Evolutionary conservation across 2,888 invertebrate genomes (phyloP).

Genomic region (Tenthredo mesomela): DNA sequence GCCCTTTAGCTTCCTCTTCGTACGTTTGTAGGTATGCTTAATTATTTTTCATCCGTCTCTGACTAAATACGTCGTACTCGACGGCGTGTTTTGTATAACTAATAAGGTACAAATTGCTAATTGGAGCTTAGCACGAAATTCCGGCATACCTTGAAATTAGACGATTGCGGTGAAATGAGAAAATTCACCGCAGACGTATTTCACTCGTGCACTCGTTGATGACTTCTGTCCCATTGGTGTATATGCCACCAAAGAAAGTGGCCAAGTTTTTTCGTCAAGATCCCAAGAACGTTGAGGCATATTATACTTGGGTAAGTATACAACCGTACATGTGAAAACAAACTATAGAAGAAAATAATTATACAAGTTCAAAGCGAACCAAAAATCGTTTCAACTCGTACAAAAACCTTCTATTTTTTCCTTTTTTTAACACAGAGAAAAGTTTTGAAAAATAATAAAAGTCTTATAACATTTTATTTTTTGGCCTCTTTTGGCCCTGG

Average conservation of each 20-base stretch:
- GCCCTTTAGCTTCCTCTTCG: background rate
- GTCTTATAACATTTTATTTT: background rate
- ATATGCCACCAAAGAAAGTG: conserved; percentile 1
- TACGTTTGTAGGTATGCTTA: conserved; percentile 20
- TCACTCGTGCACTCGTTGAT: background rate
- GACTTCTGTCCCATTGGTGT: background rate
- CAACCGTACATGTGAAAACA: background rate
- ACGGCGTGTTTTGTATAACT: conserved; percentile 24
- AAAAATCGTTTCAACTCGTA: background rate
- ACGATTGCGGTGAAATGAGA: conserved; percentile 16
- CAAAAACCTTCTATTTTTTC: background rate
- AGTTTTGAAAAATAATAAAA: background rate
- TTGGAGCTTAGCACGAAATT: conserved; percentile 23
- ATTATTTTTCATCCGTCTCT: conserved; percentile 32
- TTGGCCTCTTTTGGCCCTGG: background rate
- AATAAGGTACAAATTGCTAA: conserved; percentile 44
- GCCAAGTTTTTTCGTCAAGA: background rate
- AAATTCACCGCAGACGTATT: background rate
- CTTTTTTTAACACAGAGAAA: background rate
- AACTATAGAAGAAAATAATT: background rate
- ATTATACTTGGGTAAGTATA: background rate
- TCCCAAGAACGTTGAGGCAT: background rate
- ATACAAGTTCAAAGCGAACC: background rate
- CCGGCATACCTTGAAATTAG: conserved; percentile 19
- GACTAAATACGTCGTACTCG: background rate